These are phyloP conservation scores for Coecobrya sp. DNA, from an alignment of 2,888 invertebrate species.

Conservation along the genomic window DNA sequence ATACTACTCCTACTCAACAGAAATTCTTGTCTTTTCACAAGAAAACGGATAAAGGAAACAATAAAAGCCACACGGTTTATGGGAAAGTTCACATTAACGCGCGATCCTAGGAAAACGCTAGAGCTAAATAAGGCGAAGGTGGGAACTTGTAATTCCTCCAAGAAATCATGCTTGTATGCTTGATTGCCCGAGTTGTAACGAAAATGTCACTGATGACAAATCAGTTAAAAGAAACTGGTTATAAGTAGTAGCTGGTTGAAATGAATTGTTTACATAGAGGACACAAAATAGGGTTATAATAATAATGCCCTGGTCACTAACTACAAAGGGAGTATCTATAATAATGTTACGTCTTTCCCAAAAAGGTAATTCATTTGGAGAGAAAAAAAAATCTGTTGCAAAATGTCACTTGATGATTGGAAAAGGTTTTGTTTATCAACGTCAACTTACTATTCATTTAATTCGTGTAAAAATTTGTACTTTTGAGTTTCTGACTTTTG, in stretches of 20 bases:
- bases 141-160: slow-evolving; percentile 59
- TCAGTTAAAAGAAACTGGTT: slow-evolving; percentile 66
- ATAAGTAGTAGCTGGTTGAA: background rate
- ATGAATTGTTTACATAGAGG: background rate
- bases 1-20: slow-evolving; percentile 51
- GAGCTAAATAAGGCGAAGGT: slow-evolving; percentile 68
- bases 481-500: background rate
- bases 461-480: background rate
- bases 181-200: slow-evolving; percentile 37
- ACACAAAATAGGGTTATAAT: background rate
- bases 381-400: background rate
- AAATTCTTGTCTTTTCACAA: slow-evolving; percentile 42
- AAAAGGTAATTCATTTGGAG: background rate
- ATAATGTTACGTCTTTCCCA: background rate
- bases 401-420: background rate
- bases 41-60: slow-evolving; percentile 48
- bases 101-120: slow-evolving; percentile 39
- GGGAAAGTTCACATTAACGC: slow-evolving; percentile 1
- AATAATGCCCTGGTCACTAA: background rate
- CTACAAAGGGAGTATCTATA: background rate
- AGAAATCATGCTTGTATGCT: slow-evolving; percentile 13
- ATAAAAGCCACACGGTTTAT: background rate
- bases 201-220: slow-evolving; percentile 72
- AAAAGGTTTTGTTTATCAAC: background rate
- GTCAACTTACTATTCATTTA: background rate